Percentiles rank a stretch among this genome's conserved stretches.
phyloP scores from a whole-genome alignment of 2,113 vertebrate species.

The Mastomys natalensis region DNA sequence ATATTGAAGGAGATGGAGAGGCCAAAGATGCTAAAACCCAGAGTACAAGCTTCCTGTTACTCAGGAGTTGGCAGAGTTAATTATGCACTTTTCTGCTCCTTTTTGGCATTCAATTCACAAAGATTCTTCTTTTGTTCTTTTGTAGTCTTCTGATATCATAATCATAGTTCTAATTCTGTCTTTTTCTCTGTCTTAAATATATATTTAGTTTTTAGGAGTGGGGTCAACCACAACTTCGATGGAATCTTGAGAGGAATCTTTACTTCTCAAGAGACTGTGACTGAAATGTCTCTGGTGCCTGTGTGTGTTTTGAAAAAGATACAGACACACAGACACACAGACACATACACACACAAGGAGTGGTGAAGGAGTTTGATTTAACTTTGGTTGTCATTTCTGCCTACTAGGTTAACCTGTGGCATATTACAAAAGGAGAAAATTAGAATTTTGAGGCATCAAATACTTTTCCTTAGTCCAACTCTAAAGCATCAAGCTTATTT shows the following conservation, averaged over 20 bases:
- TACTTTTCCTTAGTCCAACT: neutral
- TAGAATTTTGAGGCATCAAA: neutral
- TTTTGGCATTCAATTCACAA: neutral
- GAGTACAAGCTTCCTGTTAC: neutral
- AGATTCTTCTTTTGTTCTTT: slow-evolving; percentile 31
- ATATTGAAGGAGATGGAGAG: neutral
- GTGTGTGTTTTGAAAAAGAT: neutral
- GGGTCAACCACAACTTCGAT: neutral
- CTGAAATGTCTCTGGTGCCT: neutral
- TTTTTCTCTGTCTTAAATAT: neutral
- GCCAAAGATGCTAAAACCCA: neutral
- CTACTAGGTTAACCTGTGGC: neutral
- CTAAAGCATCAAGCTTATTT: neutral
- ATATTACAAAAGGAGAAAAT: neutral
- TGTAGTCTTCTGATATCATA: neutral
- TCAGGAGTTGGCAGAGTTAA: neutral
- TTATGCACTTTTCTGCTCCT: neutral
- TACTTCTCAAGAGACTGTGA: neutral
- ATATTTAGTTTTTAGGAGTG: neutral
- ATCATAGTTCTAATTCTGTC: neutral
- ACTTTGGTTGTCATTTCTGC: neutral
- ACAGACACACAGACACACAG: neutral
- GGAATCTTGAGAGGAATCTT: neutral
- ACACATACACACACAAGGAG: neutral
- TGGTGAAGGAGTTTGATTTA: too few species aligned